Conservation (phyloP, 2,113 vertebrate genomes). For the Thamnophis sirtalis region DNA sequence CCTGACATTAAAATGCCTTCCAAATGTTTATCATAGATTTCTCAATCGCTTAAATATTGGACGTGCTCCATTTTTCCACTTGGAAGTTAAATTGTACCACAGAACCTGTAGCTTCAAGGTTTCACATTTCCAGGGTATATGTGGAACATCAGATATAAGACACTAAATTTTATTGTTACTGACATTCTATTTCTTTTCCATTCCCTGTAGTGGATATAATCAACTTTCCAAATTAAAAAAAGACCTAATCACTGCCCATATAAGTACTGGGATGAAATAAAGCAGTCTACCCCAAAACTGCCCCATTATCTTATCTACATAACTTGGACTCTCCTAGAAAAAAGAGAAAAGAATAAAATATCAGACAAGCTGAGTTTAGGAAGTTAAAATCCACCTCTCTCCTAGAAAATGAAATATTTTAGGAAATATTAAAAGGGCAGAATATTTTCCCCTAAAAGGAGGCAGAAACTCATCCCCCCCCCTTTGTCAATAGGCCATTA, state of each 20-base stretch:
- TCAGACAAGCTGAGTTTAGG: neutral
- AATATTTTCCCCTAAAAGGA: too few relatives aligned
- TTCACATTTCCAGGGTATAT: constrained; percentile 11
- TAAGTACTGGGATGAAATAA: neutral
- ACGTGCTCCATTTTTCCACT: constrained; percentile 57
- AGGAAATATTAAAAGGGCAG: too few relatives aligned
- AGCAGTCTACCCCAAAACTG: neutral
- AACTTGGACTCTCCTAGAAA: neutral
- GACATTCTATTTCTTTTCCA: neutral
- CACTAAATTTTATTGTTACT: neutral
- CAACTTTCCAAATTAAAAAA: neutral
- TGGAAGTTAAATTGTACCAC: constrained; percentile 33
- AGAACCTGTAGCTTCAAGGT: constrained; percentile 26
- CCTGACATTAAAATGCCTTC: constrained; percentile 62
- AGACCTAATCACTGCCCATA: neutral
- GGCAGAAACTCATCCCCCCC: too few relatives aligned
- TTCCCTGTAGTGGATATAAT: neutral
- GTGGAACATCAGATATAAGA: neutral
- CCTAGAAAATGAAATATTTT: too few relatives aligned
- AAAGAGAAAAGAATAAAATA: neutral
- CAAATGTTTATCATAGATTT: constrained; percentile 67
- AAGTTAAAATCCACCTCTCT: too few relatives aligned
- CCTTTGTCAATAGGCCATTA: too few relatives aligned
- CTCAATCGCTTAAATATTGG: constrained; percentile 50
- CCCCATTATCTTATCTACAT: neutral